phyloP scores from a whole-genome alignment of 2,797 vertebrate species.

The Microctenopoma lineatum region DNA sequence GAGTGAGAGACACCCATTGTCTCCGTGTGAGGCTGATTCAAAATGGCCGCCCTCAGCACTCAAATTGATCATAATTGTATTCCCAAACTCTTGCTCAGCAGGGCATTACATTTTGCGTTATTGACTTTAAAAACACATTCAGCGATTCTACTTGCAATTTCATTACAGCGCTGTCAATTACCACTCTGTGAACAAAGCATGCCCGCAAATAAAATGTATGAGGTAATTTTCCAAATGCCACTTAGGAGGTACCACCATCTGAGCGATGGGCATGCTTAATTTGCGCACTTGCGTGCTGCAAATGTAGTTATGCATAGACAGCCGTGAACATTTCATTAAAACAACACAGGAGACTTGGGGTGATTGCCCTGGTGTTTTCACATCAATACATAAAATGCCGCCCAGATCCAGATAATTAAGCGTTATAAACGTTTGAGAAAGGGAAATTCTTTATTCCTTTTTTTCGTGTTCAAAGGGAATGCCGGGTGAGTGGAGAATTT shows the following conservation, averaged over 20 bases:
- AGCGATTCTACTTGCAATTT: conserved; percentile 77
- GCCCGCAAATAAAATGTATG: conserved; percentile 80
- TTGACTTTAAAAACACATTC: conserved; percentile 85
- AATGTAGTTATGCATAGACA: conserved; percentile 76
- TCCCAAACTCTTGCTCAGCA: conserved; percentile 79
- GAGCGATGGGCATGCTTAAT: conserved; percentile 77
- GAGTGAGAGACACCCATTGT: conserved; percentile 71
- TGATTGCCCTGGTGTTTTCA: conserved; percentile 72
- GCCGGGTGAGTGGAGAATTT: conserved; percentile 66
- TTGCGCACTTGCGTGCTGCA: conserved; percentile 74
- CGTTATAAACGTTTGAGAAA: conserved; percentile 75
- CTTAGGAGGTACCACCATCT: conserved; percentile 72
- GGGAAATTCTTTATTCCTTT: conserved; percentile 68
- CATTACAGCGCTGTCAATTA: conserved; percentile 82
- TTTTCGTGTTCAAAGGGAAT: conserved; percentile 67
- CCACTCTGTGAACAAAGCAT: conserved; percentile 72
- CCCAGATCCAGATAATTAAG: conserved; percentile 83
- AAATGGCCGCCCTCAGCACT: conserved; percentile 79
- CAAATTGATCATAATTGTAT: conserved; percentile 84
- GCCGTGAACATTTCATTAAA: conserved; percentile 75
- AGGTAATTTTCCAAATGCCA: conserved; percentile 82
- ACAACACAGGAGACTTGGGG: conserved; percentile 72
- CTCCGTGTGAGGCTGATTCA: conserved; percentile 80
- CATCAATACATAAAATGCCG: conserved; percentile 73
- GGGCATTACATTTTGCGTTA: conserved; percentile 81